phyloP scores from a whole-genome alignment of 2,888 invertebrate species.

The Eupithecia abbreviata region DNA sequence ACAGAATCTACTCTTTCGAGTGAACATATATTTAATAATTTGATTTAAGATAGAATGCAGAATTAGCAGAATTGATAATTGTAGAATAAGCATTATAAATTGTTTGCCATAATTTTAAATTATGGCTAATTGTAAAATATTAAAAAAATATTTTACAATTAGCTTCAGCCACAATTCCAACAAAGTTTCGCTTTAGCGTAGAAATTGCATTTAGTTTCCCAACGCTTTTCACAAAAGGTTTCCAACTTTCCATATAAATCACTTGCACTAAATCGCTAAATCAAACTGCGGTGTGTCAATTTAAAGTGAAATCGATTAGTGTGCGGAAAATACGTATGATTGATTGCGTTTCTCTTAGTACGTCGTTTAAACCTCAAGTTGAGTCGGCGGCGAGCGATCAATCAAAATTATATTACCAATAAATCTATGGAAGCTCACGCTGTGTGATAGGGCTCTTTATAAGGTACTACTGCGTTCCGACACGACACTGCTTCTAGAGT shows the following conservation, averaged over 20 bases:
- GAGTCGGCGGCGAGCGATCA: slow-evolving; percentile 68
- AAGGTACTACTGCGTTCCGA: slow-evolving; percentile 46
- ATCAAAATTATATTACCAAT: slow-evolving; percentile 83
- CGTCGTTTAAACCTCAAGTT: slow-evolving; percentile 65
- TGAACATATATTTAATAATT: too few species aligned
- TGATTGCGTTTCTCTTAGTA: slow-evolving; percentile 61
- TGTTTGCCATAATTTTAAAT: too few species aligned
- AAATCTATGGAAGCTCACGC: slow-evolving; percentile 74
- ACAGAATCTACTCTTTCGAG: too few species aligned
- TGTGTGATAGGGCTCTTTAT: slow-evolving; percentile 55
- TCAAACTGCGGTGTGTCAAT: slow-evolving; percentile 37
- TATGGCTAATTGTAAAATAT: too few species aligned
- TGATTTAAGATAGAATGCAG: too few species aligned
- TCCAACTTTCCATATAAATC: slow-evolving; percentile 26
- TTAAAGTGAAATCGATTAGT: slow-evolving; percentile 44
- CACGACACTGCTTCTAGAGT: slow-evolving; percentile 11
- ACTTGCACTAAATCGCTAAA: slow-evolving; percentile 32
- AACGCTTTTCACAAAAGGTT: neutral
- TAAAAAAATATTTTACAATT: neutral
- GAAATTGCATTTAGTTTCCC: neutral
- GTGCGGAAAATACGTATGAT: slow-evolving; percentile 56
- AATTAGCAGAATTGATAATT: too few species aligned
- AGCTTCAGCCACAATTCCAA: neutral
- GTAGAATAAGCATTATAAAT: too few species aligned
- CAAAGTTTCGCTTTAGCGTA: neutral